Evolutionary conservation across 2,797 vertebrate species (phyloP), one percentile per base, ranked within the genome.

Genomic region (Delichon dasypus): DNA sequence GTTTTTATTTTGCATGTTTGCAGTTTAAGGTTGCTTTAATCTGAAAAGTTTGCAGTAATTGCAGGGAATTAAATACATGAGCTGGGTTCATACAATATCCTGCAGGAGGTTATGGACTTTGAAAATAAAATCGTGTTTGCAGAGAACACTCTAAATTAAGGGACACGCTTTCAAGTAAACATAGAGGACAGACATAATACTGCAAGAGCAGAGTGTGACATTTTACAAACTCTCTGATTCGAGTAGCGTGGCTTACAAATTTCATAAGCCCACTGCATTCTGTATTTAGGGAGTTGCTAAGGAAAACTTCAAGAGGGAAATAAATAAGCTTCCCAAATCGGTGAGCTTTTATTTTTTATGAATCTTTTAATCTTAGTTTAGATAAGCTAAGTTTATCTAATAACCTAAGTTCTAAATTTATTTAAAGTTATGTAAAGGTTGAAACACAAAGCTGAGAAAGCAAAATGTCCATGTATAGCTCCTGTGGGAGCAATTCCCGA

Each of bases 401-500:
- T 30, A 50, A 40, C 13, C 5, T 30, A 42, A 25, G 57, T 14
- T 7, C 15, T 42, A 23, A 54, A n/a, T 58, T 53, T n/a, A 25
- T 40, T 40, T n/a, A 1, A 40, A 65, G 25, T 30, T 58, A 27
- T 19, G 7, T 16, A 10, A 47, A 17, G 16, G 38, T 62, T 72
- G 48, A 75, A 68, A 51, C 1, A 1, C 10, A 2, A 48, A 32
- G 7, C 10, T 36, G n/a, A 51, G 51, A 44, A 29, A 57, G 20
- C 50, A 26, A 18, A 14, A 50, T 17, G n/a, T 44, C 57, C 5
- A 4, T 1, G 0, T n/a, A 0, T 15, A 6, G 6, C 48, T n/a
- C 19, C 40, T 6, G 5, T 2, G 32, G 64, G 54, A 67, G 26
- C 64, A 57, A 4, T 19, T 71, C 27, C 40, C 1, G 3, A 19